phyloP scores from a whole-genome alignment of 2,888 invertebrate genomes.

The Caenorhabditis sp. region DNA sequence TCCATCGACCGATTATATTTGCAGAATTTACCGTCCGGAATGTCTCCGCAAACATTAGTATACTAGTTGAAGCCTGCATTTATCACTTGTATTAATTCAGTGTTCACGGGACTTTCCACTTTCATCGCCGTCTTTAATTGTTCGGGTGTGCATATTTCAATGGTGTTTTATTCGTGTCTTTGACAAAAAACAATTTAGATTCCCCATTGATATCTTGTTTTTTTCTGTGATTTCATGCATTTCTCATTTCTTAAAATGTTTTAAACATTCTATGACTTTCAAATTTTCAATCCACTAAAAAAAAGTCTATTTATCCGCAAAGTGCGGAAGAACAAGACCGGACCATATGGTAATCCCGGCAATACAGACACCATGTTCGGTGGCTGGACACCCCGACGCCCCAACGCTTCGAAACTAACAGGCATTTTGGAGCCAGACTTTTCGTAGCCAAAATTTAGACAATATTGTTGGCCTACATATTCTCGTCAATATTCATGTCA shows the following conservation, averaged over 20 bases:
- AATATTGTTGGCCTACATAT: too few relatives aligned
- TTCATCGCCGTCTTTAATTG: conserved; percentile 28
- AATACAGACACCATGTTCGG: too few relatives aligned
- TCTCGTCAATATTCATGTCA: too few relatives aligned
- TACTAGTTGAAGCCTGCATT: conserved; percentile 23
- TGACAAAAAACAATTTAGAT: neutral
- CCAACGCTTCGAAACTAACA: too few relatives aligned
- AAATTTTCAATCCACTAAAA: neutral
- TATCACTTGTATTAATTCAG: conserved; percentile 10
- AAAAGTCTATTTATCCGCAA: too few relatives aligned
- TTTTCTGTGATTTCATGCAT: neutral
- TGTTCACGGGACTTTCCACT: conserved; percentile 37
- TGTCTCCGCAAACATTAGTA: conserved; percentile 44
- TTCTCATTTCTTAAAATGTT: neutral
- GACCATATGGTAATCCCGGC: too few relatives aligned
- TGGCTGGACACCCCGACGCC: too few relatives aligned
- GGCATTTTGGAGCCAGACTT: too few relatives aligned
- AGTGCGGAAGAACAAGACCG: too few relatives aligned
- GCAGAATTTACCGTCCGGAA: conserved; percentile 38
- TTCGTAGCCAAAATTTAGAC: too few relatives aligned
- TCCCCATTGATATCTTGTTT: neutral
- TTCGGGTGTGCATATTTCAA: conserved; percentile 25
- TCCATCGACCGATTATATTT: conserved; percentile 1
- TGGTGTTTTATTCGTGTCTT: neutral
- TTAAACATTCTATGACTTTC: too few relatives aligned